Percentiles rank a stretch among this genome's conserved stretches.
Conservation (phyloP, 2,888 invertebrate species). For the Lepidonotus clava region DNA sequence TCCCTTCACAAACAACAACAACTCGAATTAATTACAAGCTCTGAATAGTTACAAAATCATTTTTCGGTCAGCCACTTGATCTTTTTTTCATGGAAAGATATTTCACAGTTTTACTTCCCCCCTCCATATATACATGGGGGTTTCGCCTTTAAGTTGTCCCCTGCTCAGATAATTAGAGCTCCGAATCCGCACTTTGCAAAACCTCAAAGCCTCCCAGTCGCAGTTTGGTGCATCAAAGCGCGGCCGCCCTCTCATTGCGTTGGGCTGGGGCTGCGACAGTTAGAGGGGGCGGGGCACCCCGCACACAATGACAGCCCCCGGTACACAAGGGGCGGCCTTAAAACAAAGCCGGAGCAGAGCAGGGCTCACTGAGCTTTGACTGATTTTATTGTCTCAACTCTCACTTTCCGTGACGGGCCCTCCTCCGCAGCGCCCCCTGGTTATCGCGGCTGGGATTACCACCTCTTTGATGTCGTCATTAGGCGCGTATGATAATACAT, state of each 20-base stretch:
- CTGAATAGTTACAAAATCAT: too few relatives aligned
- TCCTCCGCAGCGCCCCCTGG: too few relatives aligned
- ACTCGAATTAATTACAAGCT: too few relatives aligned
- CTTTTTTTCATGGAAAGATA: too few relatives aligned
- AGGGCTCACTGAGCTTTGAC: neutral
- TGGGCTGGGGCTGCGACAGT: neutral
- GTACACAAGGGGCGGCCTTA: neutral
- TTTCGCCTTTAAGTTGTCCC: too few relatives aligned
- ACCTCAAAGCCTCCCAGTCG: too few relatives aligned
- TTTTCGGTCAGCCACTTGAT: too few relatives aligned
- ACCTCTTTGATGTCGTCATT: conserved; percentile 1
- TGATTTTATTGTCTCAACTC: neutral
- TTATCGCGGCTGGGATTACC: neutral
- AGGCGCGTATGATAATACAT: conserved; percentile 1
- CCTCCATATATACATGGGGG: too few relatives aligned
- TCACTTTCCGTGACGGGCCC: neutral
- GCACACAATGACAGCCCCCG: neutral
- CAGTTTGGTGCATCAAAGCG: conserved; percentile 14
- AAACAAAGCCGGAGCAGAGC: neutral
- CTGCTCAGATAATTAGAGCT: too few relatives aligned
- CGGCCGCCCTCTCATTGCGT: neutral
- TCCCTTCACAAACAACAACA: too few relatives aligned
- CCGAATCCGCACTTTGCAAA: too few relatives aligned
- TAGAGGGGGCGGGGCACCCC: neutral
- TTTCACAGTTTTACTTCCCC: too few relatives aligned